These are phyloP conservation scores for Alosa alosa DNA, from an alignment of 2,113 vertebrate genomes.

Conservation along the genomic window DNA sequence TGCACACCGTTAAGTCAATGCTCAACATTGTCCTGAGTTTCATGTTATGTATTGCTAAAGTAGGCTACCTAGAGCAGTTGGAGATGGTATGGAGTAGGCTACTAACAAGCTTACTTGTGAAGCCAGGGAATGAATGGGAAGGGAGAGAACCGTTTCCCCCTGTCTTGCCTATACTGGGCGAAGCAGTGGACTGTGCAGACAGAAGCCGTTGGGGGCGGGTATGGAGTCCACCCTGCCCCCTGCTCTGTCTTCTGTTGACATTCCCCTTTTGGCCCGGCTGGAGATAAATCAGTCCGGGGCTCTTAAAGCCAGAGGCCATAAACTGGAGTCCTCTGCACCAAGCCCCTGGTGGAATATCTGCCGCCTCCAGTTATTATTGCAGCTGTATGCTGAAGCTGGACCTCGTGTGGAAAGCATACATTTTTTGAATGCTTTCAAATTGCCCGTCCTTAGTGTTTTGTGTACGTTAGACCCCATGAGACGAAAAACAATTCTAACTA, in stretches of 20 bases:
- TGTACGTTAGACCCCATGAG: conserved; percentile 28
- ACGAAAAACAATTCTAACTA: neutral
- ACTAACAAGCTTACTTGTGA: neutral
- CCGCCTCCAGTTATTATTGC: conserved; percentile 60
- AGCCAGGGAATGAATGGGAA: neutral
- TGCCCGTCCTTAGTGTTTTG: conserved; percentile 35
- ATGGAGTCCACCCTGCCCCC: conserved; percentile 26
- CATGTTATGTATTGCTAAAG: neutral
- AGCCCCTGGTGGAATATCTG: conserved; percentile 61
- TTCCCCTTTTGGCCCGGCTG: conserved; percentile 63
- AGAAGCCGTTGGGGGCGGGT: neutral
- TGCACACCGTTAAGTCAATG: neutral
- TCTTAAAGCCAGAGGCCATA: conserved; percentile 71
- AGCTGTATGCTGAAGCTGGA: conserved; percentile 51
- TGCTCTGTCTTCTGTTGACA: conserved; percentile 66
- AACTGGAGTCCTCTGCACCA: conserved; percentile 68
- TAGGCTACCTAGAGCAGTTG: neutral
- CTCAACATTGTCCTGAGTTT: neutral
- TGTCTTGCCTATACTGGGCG: conserved; percentile 8
- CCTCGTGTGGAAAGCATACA: conserved; percentile 50
- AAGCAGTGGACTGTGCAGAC: neutral
- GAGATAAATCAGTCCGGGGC: conserved; percentile 76
- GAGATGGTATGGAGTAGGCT: neutral
- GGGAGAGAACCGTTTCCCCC: neutral
- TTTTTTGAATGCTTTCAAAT: conserved; percentile 34